Evolutionary conservation across 2,888 invertebrate genomes (phyloP).

Genomic region (Monochamus alternatus): DNA sequence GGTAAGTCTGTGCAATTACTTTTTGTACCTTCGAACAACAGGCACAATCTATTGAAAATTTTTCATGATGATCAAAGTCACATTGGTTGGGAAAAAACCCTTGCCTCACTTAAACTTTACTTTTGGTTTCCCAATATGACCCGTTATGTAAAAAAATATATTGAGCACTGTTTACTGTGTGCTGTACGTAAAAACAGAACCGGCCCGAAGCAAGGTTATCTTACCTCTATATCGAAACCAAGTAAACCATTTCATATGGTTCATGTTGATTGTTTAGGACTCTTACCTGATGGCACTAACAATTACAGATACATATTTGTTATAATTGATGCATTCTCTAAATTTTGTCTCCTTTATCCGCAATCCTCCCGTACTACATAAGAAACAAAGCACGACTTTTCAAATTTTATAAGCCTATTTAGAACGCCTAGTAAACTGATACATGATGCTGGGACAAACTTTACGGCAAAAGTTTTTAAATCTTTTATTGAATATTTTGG

Average conservation of each 20-base stretch:
- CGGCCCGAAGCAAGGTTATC: too few relatives aligned
- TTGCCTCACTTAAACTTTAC: too few relatives aligned
- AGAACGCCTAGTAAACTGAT: background rate
- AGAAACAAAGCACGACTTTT: conserved; percentile 32
- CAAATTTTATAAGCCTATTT: conserved; percentile 32
- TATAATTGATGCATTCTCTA: too few relatives aligned
- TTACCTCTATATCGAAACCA: conserved; percentile 4
- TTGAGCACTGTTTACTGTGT: too few relatives aligned
- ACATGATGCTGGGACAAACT: conserved; percentile 41
- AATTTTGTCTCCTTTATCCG: conserved; percentile 10
- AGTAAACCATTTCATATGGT: conserved; percentile 36
- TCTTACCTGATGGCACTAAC: conserved; percentile 30
- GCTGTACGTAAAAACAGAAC: too few relatives aligned
- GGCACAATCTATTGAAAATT: conserved; percentile 26
- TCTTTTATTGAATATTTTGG: conserved; percentile 40
- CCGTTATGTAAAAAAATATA: too few relatives aligned
- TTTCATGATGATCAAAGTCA: background rate
- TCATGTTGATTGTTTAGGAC: conserved; percentile 4
- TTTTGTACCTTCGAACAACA: background rate
- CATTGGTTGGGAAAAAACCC: too few relatives aligned
- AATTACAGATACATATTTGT: conserved; percentile 35
- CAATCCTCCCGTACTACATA: conserved; percentile 35
- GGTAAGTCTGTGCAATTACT: too few relatives aligned
- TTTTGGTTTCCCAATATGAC: too few relatives aligned
- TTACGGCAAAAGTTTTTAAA: conserved; percentile 26